Evolutionary conservation across 2,888 invertebrate species (phyloP), one percentile per base, ranked within the genome.

Genomic region (Teleogryllus oceanicus): DNA sequence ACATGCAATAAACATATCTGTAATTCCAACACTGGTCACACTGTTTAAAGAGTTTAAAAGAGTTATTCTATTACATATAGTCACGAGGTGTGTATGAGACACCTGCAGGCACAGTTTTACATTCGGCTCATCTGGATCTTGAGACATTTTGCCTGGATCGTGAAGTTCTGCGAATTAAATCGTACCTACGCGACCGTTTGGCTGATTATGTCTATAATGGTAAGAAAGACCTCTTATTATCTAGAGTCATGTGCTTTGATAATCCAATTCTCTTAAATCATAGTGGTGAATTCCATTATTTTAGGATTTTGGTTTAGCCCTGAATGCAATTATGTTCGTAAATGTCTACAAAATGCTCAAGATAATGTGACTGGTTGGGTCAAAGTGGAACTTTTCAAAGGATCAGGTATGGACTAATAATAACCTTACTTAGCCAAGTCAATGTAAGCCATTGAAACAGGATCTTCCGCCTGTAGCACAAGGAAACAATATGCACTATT

Each of bases 291-390:
- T 62, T 62, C 16, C 62, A 18, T 62, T 13, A 18, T n/a, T 62
- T 62, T 78, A 88, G 89, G 95, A 12, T 94, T 94, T 85, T 96
- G 95, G 96, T 95, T 93, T 87, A 94, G 94, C 77, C 95, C 96
- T 0, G 96, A 96, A 88, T 93, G 93, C 13, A 88, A 90, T 80
- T 95, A 90, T 85, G 90, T 92, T 0, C 88, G 91, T 49, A 89
- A 89, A 82, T 94, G 94, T 84, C 89, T 96, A 79, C 89, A 90
- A 83, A 84, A 91, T 78, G 93, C 95, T 0, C 93, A 95, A 86
- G 90, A 91, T 83, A 87, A 88, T 77, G 94, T 96, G 0, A 92
- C 89, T 75, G 95, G 95, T 0, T 89, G 88, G 18, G 94, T 95
- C 0, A 91, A 89, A 2, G 83, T 95, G 0, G 90, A 92, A 85